Evolutionary conservation across 2,113 vertebrate genomes (phyloP).

Genomic region (Phaethon lepturus): DNA sequence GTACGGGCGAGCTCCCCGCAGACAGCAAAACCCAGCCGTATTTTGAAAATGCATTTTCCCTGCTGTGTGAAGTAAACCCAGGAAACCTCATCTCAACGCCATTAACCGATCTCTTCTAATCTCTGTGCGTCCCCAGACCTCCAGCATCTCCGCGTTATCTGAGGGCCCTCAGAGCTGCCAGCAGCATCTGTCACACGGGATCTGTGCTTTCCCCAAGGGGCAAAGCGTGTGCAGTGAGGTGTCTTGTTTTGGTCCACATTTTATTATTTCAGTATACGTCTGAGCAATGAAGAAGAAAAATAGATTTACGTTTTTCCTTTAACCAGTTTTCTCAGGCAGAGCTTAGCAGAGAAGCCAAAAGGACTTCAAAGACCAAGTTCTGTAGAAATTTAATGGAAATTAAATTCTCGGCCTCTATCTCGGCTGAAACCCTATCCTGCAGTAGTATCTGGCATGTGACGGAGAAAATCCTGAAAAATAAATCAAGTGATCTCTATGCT

Average conservation of each 20-base stretch:
- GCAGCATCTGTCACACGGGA: neutral
- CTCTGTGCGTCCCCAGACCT: neutral
- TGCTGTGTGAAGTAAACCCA: neutral
- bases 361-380: neutral
- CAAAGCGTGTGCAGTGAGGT: neutral
- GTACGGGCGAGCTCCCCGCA: neutral
- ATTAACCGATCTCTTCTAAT: neutral
- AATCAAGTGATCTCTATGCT: conserved; percentile 12
- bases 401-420: neutral
- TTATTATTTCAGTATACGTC: neutral
- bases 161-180: neutral
- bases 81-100: conserved; percentile 14
- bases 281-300: neutral
- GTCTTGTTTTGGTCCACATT: neutral
- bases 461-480: neutral
- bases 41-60: neutral
- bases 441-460: neutral
- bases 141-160: neutral
- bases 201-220: neutral
- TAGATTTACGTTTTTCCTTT: neutral
- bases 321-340: neutral
- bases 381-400: neutral
- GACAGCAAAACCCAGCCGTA: neutral
- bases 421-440: neutral
- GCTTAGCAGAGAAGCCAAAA: neutral